Evolutionary conservation across 2,113 vertebrate genomes (phyloP), one percentile per base, ranked within the genome.

Genomic region (Peromyscus californicus): DNA sequence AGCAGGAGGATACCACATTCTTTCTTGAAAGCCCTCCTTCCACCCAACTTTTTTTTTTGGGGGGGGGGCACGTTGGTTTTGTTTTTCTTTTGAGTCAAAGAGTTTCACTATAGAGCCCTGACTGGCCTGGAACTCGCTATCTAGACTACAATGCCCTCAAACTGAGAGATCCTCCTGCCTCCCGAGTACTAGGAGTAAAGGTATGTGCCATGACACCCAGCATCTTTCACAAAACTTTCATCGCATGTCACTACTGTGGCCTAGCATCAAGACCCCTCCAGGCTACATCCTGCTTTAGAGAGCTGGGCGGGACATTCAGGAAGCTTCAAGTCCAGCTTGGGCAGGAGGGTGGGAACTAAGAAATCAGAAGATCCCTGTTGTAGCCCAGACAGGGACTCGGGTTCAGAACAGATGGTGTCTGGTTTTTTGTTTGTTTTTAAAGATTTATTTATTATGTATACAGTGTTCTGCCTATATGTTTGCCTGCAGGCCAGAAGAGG

Each of bases 31-130:
- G 8, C 57, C 63, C 36, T 26, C 72, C 33, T 86, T 51, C 85
- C 6, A 36, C 16, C 48, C 39, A 11, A 29, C 12, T 7, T 1
- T 8, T 5, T 80, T 79, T 8, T 3, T 51, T 51, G 1, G 9
- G 9, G 29, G 5, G 16, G 10, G 22, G 2, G 78, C 19, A 10
- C 2, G 12, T 2, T 22, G 16, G 29, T 0, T 48, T 48, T 69
- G 26, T 69, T 65, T 84, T 45, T n/a, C 48, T 36, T 88, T 88
- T n/a, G 21, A 87, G 85, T n/a, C 48, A 70, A 29, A 63, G 16
- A 31, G 31, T 69, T 65, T 87, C 42, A 69, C 29, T 69, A 67
- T 24, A 17, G 24, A 51, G 31, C 42, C 84, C 84, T 69, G 83
- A 61, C 19, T 69, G 63, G 29, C 16, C 29, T 69, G 65, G 42